Conservation (phyloP, 2,888 invertebrate genomes). For the Agonum fuliginosum region DNA sequence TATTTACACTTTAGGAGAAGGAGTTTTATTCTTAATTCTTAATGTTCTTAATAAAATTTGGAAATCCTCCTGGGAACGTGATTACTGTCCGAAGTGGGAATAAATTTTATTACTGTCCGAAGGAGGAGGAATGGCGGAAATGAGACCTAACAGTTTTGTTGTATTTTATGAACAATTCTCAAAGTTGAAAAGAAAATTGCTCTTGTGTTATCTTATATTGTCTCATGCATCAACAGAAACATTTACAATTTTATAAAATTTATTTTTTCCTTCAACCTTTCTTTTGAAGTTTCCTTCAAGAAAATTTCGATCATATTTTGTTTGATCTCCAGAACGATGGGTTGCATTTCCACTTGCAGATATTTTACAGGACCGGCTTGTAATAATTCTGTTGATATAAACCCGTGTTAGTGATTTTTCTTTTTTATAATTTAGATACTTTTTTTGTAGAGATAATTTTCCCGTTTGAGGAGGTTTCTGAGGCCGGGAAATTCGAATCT, state of each 20-base stretch:
- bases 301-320: not conserved
- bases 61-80: too few relatives aligned
- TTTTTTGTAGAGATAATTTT: slow-evolving; percentile 53
- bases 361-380: not conserved
- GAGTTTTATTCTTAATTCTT: too few relatives aligned
- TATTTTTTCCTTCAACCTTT: not conserved
- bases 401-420: slow-evolving; percentile 32
- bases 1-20: too few relatives aligned
- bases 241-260: slow-evolving; percentile 6
- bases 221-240: slow-evolving; percentile 18
- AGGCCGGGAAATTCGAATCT: slow-evolving; percentile 51
- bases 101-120: too few relatives aligned
- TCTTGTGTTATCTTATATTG: not conserved
- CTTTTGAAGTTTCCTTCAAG: not conserved
- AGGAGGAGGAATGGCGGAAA: too few relatives aligned
- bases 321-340: not conserved
- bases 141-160: too few relatives aligned
- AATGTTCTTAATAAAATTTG: too few relatives aligned
- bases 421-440: slow-evolving; percentile 55
- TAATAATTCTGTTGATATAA: not conserved
- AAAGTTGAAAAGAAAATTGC: not conserved
- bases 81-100: too few relatives aligned
- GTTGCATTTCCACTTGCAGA: not conserved
- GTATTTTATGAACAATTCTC: too few relatives aligned
- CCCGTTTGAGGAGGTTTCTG: slow-evolving; percentile 52